phyloP scores from a whole-genome alignment of 2,113 vertebrate species.

The Eubucco bourcierii region DNA sequence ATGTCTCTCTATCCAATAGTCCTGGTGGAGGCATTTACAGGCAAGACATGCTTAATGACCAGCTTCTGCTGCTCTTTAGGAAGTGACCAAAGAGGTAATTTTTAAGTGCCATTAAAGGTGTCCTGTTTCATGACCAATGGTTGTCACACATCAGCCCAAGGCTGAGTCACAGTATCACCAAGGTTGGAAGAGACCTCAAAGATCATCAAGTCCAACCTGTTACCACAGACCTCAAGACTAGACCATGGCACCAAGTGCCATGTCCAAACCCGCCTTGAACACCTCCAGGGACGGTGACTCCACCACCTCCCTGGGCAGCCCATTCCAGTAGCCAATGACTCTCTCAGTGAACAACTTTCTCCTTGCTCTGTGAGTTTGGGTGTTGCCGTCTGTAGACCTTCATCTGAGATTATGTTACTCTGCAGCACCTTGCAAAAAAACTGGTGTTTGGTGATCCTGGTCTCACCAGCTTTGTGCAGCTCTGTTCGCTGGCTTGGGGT shows the following conservation, averaged over 20 bases:
- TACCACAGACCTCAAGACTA: too few species aligned
- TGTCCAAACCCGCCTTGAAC: too few species aligned
- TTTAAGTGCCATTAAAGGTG: rapidly evolving
- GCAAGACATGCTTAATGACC: neutral
- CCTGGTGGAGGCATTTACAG: neutral
- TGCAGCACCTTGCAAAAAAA: neutral
- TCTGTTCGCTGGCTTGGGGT: rapidly evolving
- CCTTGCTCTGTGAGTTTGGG: neutral
- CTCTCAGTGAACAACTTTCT: too few species aligned
- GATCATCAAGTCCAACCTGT: too few species aligned
- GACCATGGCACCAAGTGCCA: too few species aligned
- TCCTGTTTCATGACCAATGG: neutral
- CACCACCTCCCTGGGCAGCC: too few species aligned
- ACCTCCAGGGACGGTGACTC: too few species aligned
- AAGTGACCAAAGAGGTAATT: neutral
- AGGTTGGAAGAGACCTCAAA: too few species aligned
- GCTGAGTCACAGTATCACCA: too few species aligned
- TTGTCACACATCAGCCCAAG: neutral
- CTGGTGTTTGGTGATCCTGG: neutral
- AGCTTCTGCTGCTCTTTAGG: neutral
- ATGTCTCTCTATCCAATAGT: neutral
- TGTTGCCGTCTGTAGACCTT: neutral
- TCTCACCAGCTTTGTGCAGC: neutral
- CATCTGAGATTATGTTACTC: neutral
- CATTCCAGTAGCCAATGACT: too few species aligned